Percentiles rank a stretch among this genome's conserved stretches.
These are phyloP conservation scores for Sminthurides aquaticus DNA, from an alignment of 2,888 invertebrate genomes.

Conservation along the genomic window DNA sequence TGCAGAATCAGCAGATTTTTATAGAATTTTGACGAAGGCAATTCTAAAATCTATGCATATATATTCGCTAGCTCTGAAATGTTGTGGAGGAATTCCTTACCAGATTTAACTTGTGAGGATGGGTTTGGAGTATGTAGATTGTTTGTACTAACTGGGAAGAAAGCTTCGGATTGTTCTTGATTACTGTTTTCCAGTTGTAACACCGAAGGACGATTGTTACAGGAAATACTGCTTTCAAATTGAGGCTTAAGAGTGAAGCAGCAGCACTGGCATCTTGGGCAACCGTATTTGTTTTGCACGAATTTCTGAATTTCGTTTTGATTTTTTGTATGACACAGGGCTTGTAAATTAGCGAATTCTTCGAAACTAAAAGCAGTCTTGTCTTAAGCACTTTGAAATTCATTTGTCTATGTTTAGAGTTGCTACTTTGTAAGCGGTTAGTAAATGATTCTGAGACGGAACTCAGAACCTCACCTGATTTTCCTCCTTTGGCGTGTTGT, in stretches of 20 bases:
- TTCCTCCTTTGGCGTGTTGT: constrained; percentile 11
- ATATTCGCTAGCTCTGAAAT: neutral
- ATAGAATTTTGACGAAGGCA: too few relatives aligned
- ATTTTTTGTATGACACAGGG: neutral
- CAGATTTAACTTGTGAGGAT: neutral
- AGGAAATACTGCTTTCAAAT: neutral
- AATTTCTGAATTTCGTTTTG: neutral
- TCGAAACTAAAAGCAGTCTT: neutral
- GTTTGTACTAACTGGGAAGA: too few relatives aligned
- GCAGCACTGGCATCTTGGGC: neutral
- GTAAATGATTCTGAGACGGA: too few relatives aligned
- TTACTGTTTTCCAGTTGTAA: neutral
- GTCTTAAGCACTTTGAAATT: neutral
- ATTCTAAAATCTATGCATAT: too few relatives aligned
- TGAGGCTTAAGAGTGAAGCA: neutral
- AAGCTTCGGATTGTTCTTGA: neutral
- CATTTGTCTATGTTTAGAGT: neutral
- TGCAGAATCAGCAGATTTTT: too few relatives aligned
- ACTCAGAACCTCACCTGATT: too few relatives aligned
- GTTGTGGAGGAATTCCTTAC: neutral
- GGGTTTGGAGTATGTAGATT: neutral
- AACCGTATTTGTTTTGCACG: neutral
- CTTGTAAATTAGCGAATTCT: neutral
- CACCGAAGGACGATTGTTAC: too few relatives aligned
- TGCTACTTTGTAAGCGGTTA: neutral